Base-by-base conservation (phyloP, 1,140 invertebrate genomes). In the Drosophila dunni region DNA sequence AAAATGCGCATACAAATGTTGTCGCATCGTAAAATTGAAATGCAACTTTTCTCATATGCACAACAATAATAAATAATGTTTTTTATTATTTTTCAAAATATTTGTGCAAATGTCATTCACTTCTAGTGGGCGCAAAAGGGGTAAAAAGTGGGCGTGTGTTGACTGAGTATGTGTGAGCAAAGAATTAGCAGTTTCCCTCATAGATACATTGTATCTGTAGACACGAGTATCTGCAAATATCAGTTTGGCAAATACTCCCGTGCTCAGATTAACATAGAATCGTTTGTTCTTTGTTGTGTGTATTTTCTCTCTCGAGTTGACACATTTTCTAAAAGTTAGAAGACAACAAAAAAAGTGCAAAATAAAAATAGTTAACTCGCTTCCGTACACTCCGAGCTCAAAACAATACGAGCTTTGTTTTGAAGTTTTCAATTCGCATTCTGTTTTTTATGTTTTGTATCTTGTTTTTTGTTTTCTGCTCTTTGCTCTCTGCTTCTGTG, bases 81-180 rank as follows among this genome's bases (percentile, higher is more conserved):
- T 51, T 65, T 46, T 53, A 36, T 38, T 17, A 13, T 38, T 29
- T 42, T 20, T 29, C 24, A 57, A 17, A 51, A 51, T 69, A 74
- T 69, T 62, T 74, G 36, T 38, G 50, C 68, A 75, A 71, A 71
- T 48, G 67, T 75, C 67, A 75, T 75, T 71, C 67, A 75, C 71
- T 17, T 74, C 20, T 24, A 40, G 51, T 46, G 56, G 65, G 42
- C 33, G 38, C 10, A 50, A 33, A 33, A 33, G 5, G 40, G 45
- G 7, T 44, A 1, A 0, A 42, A n/a, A 7, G n/a, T 38, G 24
- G 46, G 45, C 36, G 56, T 40, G 29, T 53, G 13, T 9, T 33
- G 29, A n/a, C 50, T 50, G 13, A 3, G 57, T 58, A 40, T 57
- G 62, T 56, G 29, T 69, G 29, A 48, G 51, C n/a, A 69, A 58